Evolutionary conservation across 2,113 vertebrate genomes (phyloP).

Genomic region (Nibea albiflora): DNA sequence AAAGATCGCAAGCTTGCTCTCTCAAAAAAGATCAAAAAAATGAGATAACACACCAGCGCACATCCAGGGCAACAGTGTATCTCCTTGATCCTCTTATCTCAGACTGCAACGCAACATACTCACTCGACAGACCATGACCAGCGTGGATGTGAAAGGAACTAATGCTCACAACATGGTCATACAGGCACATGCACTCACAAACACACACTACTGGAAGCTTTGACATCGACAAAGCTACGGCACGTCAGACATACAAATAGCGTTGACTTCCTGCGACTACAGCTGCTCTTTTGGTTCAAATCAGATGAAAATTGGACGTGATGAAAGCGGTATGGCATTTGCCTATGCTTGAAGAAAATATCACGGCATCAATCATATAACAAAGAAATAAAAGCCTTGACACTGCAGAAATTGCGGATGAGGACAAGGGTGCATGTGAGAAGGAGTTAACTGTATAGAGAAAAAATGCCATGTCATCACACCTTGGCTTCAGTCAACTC

Average conservation of each 20-base stretch:
- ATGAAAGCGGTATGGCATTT: not conserved
- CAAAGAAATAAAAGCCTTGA: not conserved
- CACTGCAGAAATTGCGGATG: not conserved
- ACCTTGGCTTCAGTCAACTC: not conserved
- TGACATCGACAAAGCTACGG: slow-evolving; percentile 8
- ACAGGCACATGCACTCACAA: slow-evolving; percentile 13
- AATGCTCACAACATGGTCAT: slow-evolving; percentile 34
- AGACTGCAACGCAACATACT: slow-evolving; percentile 52
- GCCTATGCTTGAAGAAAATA: not conserved
- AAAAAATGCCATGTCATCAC: not conserved
- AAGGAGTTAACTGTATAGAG: not conserved
- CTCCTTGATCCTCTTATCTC: slow-evolving; percentile 75
- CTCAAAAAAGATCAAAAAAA: slow-evolving; percentile 77
- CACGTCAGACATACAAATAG: not conserved
- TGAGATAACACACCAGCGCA: slow-evolving; percentile 68
- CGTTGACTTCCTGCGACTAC: not conserved
- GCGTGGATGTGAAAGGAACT: slow-evolving; percentile 30
- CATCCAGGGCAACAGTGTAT: slow-evolving; percentile 65
- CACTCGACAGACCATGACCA: slow-evolving; percentile 58
- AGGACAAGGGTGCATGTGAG: not conserved
- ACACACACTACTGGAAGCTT: not conserved
- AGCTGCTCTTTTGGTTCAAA: slow-evolving; percentile 6
- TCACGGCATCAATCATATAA: not conserved
- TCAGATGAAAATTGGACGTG: not conserved
- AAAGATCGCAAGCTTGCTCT: slow-evolving; percentile 67